A percentile compares a stretch with the other conserved stretches of the same genome.
Conservation (phyloP, 2,113 vertebrate genomes). For the Trinectes maculatus region DNA sequence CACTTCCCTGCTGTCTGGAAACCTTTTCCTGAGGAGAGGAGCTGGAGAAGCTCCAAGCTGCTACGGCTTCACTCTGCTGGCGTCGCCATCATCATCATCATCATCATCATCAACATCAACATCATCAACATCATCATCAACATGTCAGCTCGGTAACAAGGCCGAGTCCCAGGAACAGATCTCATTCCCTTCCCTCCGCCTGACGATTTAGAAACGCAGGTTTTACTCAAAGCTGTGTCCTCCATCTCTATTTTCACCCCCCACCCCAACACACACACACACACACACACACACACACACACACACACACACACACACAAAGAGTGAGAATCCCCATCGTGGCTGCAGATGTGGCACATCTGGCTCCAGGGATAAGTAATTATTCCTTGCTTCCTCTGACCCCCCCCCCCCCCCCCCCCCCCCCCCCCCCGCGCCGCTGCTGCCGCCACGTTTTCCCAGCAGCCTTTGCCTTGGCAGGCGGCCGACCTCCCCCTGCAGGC, state of each 20-base stretch:
- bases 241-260: constrained; percentile 1
- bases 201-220: constrained; percentile 32
- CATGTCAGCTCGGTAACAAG: constrained; percentile 26
- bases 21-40: constrained; percentile 32
- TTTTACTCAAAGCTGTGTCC: not conserved
- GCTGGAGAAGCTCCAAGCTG: constrained; percentile 24
- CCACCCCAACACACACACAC: constrained; percentile 19
- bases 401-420: constrained; percentile 54
- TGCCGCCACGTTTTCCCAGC: constrained; percentile 89
- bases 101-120: too few relatives aligned
- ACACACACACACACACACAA: constrained; percentile 29
- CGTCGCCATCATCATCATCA: too few relatives aligned
- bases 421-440: constrained; percentile 83
- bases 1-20: constrained; percentile 48
- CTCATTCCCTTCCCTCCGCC: constrained; percentile 43
- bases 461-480: constrained; percentile 89
- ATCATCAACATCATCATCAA: constrained; percentile 2
- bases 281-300: constrained; percentile 26
- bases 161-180: constrained; percentile 16
- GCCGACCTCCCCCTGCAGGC: constrained; percentile 88
- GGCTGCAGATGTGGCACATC: constrained; percentile 83
- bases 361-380: constrained; percentile 84
- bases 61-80: not conserved
- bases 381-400: constrained; percentile 60
- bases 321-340: too few relatives aligned